Conservation (phyloP, 2,888 invertebrate genomes). For the Pyrgus malvae region DNA sequence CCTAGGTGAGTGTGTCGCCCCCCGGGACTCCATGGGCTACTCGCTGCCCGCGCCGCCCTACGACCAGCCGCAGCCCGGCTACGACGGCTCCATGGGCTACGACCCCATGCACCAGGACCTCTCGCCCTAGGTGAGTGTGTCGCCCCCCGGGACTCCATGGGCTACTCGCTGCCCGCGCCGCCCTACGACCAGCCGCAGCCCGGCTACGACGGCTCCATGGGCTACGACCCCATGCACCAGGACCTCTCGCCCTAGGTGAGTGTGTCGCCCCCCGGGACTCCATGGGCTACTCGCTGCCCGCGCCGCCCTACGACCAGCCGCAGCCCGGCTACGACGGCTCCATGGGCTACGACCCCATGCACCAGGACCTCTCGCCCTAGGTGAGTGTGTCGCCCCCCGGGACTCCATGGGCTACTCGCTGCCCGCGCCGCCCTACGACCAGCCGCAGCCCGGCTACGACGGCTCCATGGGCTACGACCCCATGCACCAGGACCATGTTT, state of each 20-base stretch:
- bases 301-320: too few relatives aligned
- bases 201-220: constrained; percentile 82
- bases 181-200: neutral
- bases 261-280: too few relatives aligned
- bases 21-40: constrained; percentile 93
- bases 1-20: constrained; percentile 54
- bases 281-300: neutral
- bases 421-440: too few relatives aligned
- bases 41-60: constrained; percentile 44
- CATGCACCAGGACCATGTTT: constrained; percentile 95
- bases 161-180: neutral
- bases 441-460: too few relatives aligned
- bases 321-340: neutral
- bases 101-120: constrained; percentile 96
- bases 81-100: constrained; percentile 86
- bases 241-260: constrained; percentile 85
- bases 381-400: constrained; percentile 28
- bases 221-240: constrained; percentile 96
- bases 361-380: constrained; percentile 90
- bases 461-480: constrained; percentile 91
- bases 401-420: too few relatives aligned
- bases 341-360: constrained; percentile 96
- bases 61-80: constrained; percentile 72
- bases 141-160: too few relatives aligned
- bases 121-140: constrained; percentile 77